Evolutionary conservation across 2,888 invertebrate species (phyloP), one percentile per base, ranked within the genome.

Genomic region (Drepana falcataria): DNA sequence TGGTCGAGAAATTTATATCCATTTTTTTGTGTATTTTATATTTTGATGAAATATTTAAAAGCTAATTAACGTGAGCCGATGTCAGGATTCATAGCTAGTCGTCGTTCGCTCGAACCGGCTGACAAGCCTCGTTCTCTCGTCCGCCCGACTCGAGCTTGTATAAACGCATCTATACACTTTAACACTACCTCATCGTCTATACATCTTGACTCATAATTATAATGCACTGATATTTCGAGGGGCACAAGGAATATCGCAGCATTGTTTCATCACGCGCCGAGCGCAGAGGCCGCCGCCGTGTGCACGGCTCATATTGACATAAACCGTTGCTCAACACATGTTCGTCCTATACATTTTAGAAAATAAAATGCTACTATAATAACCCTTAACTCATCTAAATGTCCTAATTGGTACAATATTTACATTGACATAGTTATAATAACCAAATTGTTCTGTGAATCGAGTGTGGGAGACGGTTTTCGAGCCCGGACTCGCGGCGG

Each of bases 51-150:
- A 87, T 89, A 90, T 90, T 89, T 90, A 91, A 83, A 91, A 91
- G 90, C 90, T 91, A 91, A 90, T 90, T 88, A 90, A 91, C 87
- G 87, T 90, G 91, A 90, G 91, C 90, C 91, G 91, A 90, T 91
- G 90, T 91, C 91, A 91, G 90, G 86, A 89, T 90, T 86, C 91
- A 89, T 90, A 91, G 91, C 90, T 87, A 86, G 88, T 91, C 87
- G 91, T 91, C 91, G 90, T 87, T 86, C 84, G 88, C 88, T 82
- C 88, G 89, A 83, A 80, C 85, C 83, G 87, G 84, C 82, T 75
- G 86, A 84, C 85, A 78, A 79, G 83, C 75, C 65, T 73, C 78
- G 77, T 67, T 73, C 75, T 66, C 69, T 70, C 71, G 70, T 74
- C 79, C 80, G 83, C 78, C 82, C 79, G 83, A 80, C 84, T 79